A percentile compares a stretch with the other conserved stretches of the same genome.
Evolutionary conservation across 2,797 vertebrate genomes (phyloP).

Genomic region (Eulemur coronatus): DNA sequence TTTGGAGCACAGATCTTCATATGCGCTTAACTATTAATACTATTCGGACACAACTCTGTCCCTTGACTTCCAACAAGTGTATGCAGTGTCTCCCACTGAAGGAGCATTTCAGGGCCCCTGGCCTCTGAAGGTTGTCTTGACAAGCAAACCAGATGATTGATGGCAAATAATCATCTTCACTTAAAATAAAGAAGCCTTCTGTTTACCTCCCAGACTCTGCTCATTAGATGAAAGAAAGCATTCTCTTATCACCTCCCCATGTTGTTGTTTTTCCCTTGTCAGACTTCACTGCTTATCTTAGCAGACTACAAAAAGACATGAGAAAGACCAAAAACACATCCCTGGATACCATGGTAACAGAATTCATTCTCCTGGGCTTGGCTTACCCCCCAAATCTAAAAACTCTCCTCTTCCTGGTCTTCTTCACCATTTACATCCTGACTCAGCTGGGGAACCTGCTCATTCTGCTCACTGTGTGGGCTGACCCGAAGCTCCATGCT

Average conservation of each 20-base stretch:
- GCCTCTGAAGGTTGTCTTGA: background rate
- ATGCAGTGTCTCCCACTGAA: background rate
- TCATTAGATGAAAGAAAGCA: background rate
- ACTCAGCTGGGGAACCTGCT: slow-evolving; percentile 73
- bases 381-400: slow-evolving; percentile 52
- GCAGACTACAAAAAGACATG: slow-evolving; percentile 50
- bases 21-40: background rate
- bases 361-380: slow-evolving; percentile 75
- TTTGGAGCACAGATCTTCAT: background rate
- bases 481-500: slow-evolving; percentile 55
- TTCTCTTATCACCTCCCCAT: background rate
- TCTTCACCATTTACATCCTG: slow-evolving; percentile 71
- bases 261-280: background rate
- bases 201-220: background rate
- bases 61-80: background rate
- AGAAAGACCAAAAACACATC: slow-evolving; percentile 45
- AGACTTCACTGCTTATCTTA: background rate
- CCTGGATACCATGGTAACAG: slow-evolving; percentile 35
- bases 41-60: background rate
- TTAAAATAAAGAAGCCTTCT: background rate
- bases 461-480: slow-evolving; percentile 46
- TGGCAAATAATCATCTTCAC: background rate
- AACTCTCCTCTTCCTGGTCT: slow-evolving; percentile 68
- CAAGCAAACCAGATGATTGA: background rate
- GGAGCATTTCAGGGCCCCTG: background rate